Conservation (phyloP, 2,888 invertebrate species). For the Agrilus biguttatus region DNA sequence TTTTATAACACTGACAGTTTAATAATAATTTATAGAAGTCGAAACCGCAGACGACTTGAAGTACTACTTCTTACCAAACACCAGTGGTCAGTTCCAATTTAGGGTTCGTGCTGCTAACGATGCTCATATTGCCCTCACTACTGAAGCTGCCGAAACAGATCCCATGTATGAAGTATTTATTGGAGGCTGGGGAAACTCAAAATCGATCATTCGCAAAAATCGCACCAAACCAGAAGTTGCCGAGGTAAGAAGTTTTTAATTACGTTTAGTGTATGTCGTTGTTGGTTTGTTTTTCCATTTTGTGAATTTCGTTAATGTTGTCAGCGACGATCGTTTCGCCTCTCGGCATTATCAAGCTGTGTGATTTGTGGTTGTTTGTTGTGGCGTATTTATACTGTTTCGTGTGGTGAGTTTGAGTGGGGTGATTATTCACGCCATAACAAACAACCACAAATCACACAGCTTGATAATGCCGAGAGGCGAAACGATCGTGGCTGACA, state of each 20-base stretch:
- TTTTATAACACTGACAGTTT: no score
- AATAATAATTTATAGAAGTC: slow-evolving; percentile 46
- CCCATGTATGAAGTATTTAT: slow-evolving; percentile 80
- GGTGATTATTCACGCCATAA: slow-evolving; percentile 61
- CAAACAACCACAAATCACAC: no score
- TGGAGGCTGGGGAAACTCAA: slow-evolving; percentile 78
- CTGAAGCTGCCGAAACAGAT: slow-evolving; percentile 51
- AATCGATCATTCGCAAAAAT: slow-evolving; percentile 71
- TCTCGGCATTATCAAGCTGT: no score
- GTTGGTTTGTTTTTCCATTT: no score
- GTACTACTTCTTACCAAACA: slow-evolving; percentile 66
- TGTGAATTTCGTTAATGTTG: no score
- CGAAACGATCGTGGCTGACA: no score
- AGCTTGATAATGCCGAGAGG: no score
- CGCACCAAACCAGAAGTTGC: slow-evolving; percentile 39
- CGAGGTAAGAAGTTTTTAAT: slow-evolving; percentile 13
- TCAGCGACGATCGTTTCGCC: no score
- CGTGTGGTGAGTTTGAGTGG: no score
- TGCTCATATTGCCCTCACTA: slow-evolving; percentile 70
- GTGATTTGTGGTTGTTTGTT: no score
- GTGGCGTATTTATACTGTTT: no score
- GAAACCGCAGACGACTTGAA: slow-evolving; percentile 66
- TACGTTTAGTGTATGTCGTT: no score
- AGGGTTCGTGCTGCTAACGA: slow-evolving; percentile 67
- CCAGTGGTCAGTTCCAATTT: slow-evolving; percentile 57